Evolutionary conservation across 2,888 invertebrate species (phyloP).

Genomic region (Eupeodes latifasciatus): DNA sequence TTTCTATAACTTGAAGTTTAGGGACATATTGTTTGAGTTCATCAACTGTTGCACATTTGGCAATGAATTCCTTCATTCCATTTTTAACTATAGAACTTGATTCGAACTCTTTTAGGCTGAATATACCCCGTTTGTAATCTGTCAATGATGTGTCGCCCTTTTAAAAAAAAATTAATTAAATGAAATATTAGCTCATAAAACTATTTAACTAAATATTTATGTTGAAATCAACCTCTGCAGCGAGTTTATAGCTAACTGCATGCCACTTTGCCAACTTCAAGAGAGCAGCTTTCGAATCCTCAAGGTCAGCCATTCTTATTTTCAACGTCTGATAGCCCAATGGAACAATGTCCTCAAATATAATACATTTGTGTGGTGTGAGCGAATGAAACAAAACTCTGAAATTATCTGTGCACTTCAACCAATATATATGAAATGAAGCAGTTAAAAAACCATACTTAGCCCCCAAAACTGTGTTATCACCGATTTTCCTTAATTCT

Average conservation of each 20-base stretch:
- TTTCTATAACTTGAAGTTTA: slow-evolving; percentile 75
- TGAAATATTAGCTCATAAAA: too few relatives aligned
- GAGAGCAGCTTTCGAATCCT: slow-evolving; percentile 71
- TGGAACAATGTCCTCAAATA: slow-evolving; percentile 50
- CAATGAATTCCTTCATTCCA: slow-evolving; percentile 75
- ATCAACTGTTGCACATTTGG: slow-evolving; percentile 60
- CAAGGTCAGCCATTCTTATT: slow-evolving; percentile 18
- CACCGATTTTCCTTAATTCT: slow-evolving; percentile 44
- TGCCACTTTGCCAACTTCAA: slow-evolving; percentile 78
- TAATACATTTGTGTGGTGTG: slow-evolving; percentile 69
- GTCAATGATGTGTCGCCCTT: slow-evolving; percentile 33
- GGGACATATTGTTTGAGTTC: slow-evolving; percentile 73
- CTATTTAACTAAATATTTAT: too few relatives aligned
- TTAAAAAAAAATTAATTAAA: too few relatives aligned
- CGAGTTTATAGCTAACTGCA: slow-evolving; percentile 77
- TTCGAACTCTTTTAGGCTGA: neutral
- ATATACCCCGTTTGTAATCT: neutral
- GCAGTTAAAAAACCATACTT: neutral
- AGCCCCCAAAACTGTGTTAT: slow-evolving; percentile 39
- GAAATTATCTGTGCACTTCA: neutral
- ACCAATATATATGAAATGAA: too few relatives aligned
- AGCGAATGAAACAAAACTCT: slow-evolving; percentile 42
- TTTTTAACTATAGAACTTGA: slow-evolving; percentile 27
- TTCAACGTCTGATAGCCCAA: slow-evolving; percentile 35
- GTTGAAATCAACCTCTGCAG: slow-evolving; percentile 28